Conservation (phyloP, 1,140 invertebrate species). For the Meloidogyne hapla region DNA sequence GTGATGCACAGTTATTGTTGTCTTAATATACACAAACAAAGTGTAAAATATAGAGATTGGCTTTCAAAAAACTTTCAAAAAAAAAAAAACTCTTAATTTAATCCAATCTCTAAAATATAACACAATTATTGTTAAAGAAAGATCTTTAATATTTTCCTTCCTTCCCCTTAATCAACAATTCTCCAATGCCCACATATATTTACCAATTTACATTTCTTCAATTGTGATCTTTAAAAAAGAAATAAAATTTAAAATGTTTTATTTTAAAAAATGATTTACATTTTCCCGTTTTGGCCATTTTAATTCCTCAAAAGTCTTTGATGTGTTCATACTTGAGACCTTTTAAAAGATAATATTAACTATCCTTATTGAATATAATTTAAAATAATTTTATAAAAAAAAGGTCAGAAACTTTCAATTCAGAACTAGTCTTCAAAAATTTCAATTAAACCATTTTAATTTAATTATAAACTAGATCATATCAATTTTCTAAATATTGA, state of each 20-base stretch:
- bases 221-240: background rate
- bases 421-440: background rate
- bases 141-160: background rate
- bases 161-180: background rate
- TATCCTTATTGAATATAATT: no score
- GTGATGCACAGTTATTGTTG: no score
- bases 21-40: no score
- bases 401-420: background rate
- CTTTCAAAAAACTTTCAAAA: no score
- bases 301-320: constrained; percentile 44
- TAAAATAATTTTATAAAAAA: no score
- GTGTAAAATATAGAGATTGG: no score
- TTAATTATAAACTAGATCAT: no score
- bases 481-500: no score
- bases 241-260: background rate
- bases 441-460: no score
- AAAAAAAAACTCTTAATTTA: no score
- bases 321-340: constrained; percentile 33
- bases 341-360: constrained; percentile 12
- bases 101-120: no score
- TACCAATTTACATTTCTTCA: background rate
- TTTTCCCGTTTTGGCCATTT: constrained; percentile 44
- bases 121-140: no score
- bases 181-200: background rate
- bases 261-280: constrained; percentile 18